These are phyloP conservation scores for Gymnocheta viridis DNA, from an alignment of 2,888 invertebrate species.

Conservation along the genomic window DNA sequence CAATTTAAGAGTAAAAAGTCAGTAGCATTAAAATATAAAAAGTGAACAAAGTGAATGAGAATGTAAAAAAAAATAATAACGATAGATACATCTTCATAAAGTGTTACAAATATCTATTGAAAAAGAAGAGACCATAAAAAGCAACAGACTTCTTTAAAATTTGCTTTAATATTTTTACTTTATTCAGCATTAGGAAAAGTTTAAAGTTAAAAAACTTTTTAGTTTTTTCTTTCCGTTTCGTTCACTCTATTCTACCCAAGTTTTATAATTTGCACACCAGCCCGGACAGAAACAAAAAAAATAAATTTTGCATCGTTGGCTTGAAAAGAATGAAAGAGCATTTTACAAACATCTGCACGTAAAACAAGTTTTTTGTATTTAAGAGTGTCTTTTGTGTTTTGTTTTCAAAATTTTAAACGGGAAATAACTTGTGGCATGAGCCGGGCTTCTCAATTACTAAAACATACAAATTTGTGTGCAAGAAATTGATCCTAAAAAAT, in stretches of 20 bases:
- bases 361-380: background rate
- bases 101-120: background rate
- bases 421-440: background rate
- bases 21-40: background rate
- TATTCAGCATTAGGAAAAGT: conserved; percentile 60
- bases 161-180: conserved; percentile 50
- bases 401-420: background rate
- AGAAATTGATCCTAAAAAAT: background rate
- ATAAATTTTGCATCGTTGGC: conserved; percentile 7
- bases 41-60: conserved; percentile 21
- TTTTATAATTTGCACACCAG: conserved; percentile 62
- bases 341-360: conserved; percentile 11
- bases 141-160: conserved; percentile 34
- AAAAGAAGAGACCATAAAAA: conserved; percentile 19
- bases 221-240: conserved; percentile 2
- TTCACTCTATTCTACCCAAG: conserved; percentile 38
- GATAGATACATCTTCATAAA: background rate
- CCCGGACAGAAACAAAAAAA: background rate
- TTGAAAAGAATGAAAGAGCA: conserved; percentile 16
- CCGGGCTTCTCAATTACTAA: conserved; percentile 25
- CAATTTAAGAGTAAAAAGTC: conserved; percentile 39
- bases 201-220: conserved; percentile 59
- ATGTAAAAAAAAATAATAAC: conserved; percentile 34
- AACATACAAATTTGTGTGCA: background rate
- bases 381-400: background rate